phyloP scores from a whole-genome alignment of 2,113 vertebrate species.

The Puffinus mauretanicus region DNA sequence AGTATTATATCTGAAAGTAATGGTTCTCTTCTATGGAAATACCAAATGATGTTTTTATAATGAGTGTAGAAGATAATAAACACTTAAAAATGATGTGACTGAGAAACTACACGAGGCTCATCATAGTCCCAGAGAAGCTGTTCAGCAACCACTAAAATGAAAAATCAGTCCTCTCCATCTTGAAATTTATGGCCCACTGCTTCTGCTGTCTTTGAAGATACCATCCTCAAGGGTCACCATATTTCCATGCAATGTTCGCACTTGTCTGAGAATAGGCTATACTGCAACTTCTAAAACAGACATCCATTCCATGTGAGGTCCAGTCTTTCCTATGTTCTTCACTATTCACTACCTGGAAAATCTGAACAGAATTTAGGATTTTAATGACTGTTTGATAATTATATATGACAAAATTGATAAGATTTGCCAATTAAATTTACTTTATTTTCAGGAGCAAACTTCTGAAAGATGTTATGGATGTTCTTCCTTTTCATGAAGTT shows the following conservation, averaged over 20 bases:
- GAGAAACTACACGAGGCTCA: neutral
- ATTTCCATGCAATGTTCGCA: neutral
- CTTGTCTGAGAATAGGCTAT: neutral
- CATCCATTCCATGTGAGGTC: neutral
- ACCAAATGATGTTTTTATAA: neutral
- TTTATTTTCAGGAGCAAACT: neutral
- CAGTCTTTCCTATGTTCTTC: neutral
- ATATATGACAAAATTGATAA: neutral
- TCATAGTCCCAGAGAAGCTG: conserved; percentile 16
- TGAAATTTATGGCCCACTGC: conserved; percentile 23
- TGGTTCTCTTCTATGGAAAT: neutral
- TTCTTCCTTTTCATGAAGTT: neutral
- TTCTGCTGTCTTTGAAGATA: conserved; percentile 45
- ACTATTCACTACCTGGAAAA: neutral
- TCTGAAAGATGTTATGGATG: neutral
- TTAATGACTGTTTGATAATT: neutral
- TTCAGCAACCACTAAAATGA: conserved; percentile 24
- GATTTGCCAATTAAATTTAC: neutral
- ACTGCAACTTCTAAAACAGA: neutral
- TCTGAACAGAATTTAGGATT: neutral
- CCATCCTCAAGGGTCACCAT: neutral
- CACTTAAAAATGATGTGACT: conserved; percentile 15
- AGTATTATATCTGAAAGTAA: neutral
- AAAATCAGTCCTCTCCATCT: neutral
- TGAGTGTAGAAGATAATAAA: conserved; percentile 5